A percentile compares a stretch with the other conserved stretches of the same genome.
phyloP scores from a whole-genome alignment of 2,113 vertebrate genomes.

The Montifringilla adamsi region DNA sequence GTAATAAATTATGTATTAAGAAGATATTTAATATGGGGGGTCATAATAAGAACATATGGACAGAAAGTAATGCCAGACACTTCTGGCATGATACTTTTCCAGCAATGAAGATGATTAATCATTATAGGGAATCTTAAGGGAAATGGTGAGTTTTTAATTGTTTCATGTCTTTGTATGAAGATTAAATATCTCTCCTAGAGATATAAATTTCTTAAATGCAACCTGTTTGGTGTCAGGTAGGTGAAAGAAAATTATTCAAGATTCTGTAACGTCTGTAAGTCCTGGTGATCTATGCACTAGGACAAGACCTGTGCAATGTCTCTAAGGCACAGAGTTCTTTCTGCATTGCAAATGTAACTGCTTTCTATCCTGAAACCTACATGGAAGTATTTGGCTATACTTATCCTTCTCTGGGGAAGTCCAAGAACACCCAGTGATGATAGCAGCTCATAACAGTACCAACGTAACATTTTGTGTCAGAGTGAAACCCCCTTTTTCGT shows the following conservation, averaged over 20 bases:
- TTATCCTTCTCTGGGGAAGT: neutral
- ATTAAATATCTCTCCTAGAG: neutral
- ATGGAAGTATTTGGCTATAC: neutral
- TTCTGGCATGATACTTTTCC: constrained; percentile 6
- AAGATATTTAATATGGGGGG: neutral
- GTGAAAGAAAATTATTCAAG: neutral
- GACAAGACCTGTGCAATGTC: neutral
- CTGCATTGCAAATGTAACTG: neutral
- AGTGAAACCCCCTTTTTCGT: neutral
- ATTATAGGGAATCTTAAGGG: constrained; percentile 13
- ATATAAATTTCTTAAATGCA: neutral
- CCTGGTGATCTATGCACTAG: neutral
- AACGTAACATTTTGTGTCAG: neutral
- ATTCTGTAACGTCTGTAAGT: neutral
- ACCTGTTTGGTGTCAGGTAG: neutral
- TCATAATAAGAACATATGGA: constrained; percentile 38
- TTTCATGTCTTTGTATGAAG: constrained; percentile 22
- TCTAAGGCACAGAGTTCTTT: neutral
- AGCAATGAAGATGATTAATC: neutral
- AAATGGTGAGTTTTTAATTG: neutral
- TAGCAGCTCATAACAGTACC: neutral
- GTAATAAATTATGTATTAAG: constrained; percentile 34
- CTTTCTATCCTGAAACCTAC: neutral
- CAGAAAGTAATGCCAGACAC: constrained; percentile 4
- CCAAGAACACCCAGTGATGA: neutral